Evolutionary conservation across 2,113 vertebrate species (phyloP).

Genomic region (Tachycineta bicolor): DNA sequence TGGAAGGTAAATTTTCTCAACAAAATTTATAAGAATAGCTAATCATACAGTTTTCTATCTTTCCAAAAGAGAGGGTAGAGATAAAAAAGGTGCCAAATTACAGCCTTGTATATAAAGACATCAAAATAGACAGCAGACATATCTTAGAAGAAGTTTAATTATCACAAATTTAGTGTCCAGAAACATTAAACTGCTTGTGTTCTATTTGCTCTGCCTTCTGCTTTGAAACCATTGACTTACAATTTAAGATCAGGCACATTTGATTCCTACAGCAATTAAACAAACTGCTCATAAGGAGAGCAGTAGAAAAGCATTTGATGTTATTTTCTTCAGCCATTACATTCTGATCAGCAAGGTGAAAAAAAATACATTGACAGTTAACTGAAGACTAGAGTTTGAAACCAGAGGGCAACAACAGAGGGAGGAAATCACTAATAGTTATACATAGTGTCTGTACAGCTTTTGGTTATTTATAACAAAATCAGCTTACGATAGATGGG

Average conservation of each 20-base stretch:
- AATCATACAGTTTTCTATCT: not conserved
- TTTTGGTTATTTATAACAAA: slow-evolving; percentile 29
- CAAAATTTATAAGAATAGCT: not conserved
- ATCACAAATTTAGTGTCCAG: not conserved
- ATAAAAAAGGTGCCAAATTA: not conserved
- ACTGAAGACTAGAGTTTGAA: not conserved
- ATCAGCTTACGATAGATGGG: not conserved
- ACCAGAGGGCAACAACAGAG: not conserved
- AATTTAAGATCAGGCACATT: not conserved
- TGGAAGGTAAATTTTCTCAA: not conserved
- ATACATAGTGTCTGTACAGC: not conserved
- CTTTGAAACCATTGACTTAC: not conserved
- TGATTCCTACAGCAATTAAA: not conserved
- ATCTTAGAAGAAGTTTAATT: not conserved
- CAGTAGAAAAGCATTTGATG: not conserved
- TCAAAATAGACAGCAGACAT: not conserved
- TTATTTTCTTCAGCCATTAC: not conserved
- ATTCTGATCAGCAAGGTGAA: not conserved
- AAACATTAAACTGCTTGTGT: not conserved
- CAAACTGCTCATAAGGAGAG: not conserved
- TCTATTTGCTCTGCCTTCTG: not conserved
- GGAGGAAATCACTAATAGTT: not conserved
- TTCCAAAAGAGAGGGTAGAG: not conserved
- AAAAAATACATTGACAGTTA: not conserved
- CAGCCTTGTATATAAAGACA: not conserved